Evolutionary conservation across 2,113 vertebrate genomes (phyloP).

Genomic region (Irena cyanogastra): DNA sequence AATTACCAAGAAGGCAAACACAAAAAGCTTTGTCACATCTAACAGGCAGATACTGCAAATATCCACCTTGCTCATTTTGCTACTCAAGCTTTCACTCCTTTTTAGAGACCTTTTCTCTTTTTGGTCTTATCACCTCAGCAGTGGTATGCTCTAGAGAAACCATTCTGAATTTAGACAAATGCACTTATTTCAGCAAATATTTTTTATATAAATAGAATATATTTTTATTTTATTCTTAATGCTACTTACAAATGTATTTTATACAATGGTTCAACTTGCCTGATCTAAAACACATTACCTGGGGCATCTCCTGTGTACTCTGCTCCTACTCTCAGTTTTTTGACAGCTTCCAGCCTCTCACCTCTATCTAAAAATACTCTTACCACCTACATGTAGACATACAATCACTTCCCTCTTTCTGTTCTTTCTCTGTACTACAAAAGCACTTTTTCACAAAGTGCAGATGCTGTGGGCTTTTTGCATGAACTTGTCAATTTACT

Average conservation of each 20-base stretch:
- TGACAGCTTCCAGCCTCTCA: conserved; percentile 51
- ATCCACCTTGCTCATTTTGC: background rate
- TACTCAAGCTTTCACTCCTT: background rate
- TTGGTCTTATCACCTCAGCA: background rate
- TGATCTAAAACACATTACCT: background rate
- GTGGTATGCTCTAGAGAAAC: background rate
- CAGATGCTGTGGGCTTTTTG: conserved; percentile 31
- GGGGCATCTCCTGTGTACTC: background rate
- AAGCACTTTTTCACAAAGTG: conserved; percentile 10
- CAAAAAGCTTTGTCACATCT: background rate
- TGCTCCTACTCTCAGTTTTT: background rate
- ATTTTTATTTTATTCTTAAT: background rate
- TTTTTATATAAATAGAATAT: background rate
- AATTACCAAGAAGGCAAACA: background rate
- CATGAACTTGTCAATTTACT: conserved; percentile 25
- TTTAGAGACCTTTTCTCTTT: background rate
- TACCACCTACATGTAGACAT: conserved; percentile 24
- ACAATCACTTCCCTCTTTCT: conserved; percentile 12
- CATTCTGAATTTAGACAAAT: background rate
- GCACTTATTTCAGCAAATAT: background rate
- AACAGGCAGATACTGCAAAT: background rate
- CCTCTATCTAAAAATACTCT: conserved; percentile 36
- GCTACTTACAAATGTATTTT: background rate
- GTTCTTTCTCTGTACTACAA: conserved; percentile 22
- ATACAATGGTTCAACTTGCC: background rate